Evolutionary conservation across 2,113 vertebrate species (phyloP).

Genomic region (Indicator indicator): DNA sequence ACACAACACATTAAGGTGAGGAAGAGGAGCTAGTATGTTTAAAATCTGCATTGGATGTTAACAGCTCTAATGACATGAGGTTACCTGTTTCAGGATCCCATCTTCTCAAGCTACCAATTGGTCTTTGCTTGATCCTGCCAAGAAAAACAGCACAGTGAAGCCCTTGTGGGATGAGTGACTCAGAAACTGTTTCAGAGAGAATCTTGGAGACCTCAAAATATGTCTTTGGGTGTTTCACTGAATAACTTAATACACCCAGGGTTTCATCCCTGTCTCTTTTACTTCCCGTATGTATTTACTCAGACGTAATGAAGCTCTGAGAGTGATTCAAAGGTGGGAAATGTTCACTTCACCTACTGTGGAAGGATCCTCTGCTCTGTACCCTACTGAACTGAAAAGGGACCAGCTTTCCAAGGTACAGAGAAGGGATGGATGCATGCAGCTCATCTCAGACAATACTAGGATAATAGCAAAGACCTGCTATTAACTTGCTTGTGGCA

Average conservation of each 20-base stretch:
- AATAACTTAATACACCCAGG: not conserved
- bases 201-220: not conserved
- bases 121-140: conserved; percentile 22
- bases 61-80: not conserved
- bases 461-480: not conserved
- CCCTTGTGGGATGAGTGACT: not conserved
- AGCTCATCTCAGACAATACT: not conserved
- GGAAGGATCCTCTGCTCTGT: not conserved
- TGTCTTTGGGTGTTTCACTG: not conserved
- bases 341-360: not conserved
- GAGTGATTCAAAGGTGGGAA: not conserved
- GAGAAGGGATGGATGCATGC: not conserved
- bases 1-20: not conserved
- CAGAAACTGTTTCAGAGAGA: not conserved
- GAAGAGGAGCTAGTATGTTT: not conserved
- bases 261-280: not conserved
- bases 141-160: not conserved
- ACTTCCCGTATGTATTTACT: not conserved
- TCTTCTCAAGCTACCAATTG: not conserved
- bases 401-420: not conserved
- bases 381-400: not conserved
- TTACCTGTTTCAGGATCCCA: conserved; percentile 64
- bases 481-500: not conserved
- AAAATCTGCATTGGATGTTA: not conserved
- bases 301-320: not conserved